phyloP scores from a whole-genome alignment of 1,140 invertebrate genomes.

The Cydia splendana region DNA sequence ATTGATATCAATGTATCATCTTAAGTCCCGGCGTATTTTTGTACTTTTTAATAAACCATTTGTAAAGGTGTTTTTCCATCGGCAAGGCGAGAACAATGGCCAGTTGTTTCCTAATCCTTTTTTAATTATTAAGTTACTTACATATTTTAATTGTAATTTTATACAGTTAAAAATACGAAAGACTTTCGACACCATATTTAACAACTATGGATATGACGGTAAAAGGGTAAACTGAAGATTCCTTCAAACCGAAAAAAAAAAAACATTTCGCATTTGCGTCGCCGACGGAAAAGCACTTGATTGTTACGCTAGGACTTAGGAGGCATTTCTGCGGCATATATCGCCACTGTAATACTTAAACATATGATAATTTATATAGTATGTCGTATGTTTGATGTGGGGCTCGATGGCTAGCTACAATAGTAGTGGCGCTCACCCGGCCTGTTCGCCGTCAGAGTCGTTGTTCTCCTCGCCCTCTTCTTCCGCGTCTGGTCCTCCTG shows the following conservation, averaged over 20 bases:
- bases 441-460: constrained; percentile 57
- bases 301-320: not conserved
- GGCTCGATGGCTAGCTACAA: constrained; percentile 21
- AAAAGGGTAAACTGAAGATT: not conserved
- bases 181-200: not conserved
- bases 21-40: not conserved
- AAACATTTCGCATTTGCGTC: not conserved
- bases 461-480: constrained; percentile 56
- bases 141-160: not conserved
- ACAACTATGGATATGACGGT: not conserved
- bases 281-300: not conserved
- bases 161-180: not conserved
- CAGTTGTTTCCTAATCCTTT: no score
- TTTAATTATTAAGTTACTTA: not conserved
- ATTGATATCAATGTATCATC: not conserved
- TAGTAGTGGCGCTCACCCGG: constrained; percentile 43
- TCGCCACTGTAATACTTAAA: not conserved
- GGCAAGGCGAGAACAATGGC: not conserved
- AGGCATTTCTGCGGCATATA: not conserved
- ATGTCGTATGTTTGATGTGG: not conserved
- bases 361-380: not conserved
- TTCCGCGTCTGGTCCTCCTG: constrained; percentile 50
- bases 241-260: not conserved
- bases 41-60: not conserved
- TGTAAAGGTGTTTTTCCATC: not conserved